A percentile compares a stretch with the other conserved stretches of the same genome.
phyloP scores from a whole-genome alignment of 1,140 invertebrate species.

The Wasmannia auropunctata region DNA sequence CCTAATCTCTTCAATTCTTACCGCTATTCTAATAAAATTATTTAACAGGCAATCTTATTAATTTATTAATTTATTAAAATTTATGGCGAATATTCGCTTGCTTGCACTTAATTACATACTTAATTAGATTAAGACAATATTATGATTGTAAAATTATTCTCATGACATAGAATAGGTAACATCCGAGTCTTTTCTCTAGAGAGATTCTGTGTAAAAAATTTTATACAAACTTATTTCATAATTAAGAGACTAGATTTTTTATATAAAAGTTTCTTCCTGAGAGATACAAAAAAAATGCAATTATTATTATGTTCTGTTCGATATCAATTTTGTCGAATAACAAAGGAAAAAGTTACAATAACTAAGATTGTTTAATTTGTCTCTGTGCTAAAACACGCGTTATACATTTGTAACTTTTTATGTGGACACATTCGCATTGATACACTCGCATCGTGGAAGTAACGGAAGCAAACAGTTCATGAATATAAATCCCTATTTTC shows the following conservation, averaged over 20 bases:
- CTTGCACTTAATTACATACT: not conserved
- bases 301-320: too few species aligned
- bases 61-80: not conserved
- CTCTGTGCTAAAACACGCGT: not conserved
- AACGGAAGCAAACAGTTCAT: conserved; percentile 44
- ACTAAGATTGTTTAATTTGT: conserved; percentile 9
- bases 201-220: not conserved
- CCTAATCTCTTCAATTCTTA: conserved; percentile 12
- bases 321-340: not conserved
- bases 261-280: not conserved
- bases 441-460: not conserved
- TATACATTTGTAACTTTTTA: conserved; percentile 6
- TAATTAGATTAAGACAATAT: not conserved
- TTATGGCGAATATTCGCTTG: not conserved
- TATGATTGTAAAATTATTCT: not conserved
- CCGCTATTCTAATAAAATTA: not conserved
- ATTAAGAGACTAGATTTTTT: not conserved
- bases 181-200: not conserved
- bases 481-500: conserved; percentile 58
- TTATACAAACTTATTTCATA: not conserved
- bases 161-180: not conserved
- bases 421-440: not conserved
- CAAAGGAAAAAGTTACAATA: not conserved
- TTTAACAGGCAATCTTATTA: not conserved
- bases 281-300: not conserved